A percentile compares a stretch with the other conserved stretches of the same genome.
These are phyloP conservation scores for Lathronympha strigana DNA, from an alignment of 2,888 invertebrate species.

Conservation along the genomic window DNA sequence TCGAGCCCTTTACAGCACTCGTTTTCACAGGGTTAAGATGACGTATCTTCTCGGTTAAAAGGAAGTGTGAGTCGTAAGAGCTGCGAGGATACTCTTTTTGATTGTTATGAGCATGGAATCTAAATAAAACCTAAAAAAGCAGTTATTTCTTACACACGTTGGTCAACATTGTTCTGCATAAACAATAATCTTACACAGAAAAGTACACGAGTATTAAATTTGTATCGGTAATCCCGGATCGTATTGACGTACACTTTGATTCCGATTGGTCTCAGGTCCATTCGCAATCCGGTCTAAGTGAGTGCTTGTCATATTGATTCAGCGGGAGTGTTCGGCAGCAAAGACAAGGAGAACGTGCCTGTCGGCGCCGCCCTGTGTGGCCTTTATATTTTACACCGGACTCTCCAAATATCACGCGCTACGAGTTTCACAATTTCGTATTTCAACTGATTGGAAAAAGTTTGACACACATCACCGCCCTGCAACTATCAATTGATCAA, in stretches of 20 bases:
- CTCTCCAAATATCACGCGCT: constrained; percentile 17
- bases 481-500: too few relatives aligned
- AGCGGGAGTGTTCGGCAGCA: constrained; percentile 71
- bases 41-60: too few relatives aligned
- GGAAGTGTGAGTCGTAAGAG: too few relatives aligned
- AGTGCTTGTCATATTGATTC: constrained; percentile 75
- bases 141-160: too few relatives aligned
- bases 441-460: not conserved
- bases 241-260: constrained; percentile 38
- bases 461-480: too few relatives aligned
- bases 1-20: too few relatives aligned
- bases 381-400: constrained; percentile 56
- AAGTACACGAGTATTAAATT: not conserved
- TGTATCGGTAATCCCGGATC: constrained; percentile 9
- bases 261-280: constrained; percentile 58
- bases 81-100: too few relatives aligned
- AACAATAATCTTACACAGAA: not conserved
- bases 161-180: too few relatives aligned
- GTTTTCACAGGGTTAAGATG: too few relatives aligned
- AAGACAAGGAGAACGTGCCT: constrained; percentile 76
- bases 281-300: constrained; percentile 70
- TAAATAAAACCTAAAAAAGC: too few relatives aligned
- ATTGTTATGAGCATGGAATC: too few relatives aligned
- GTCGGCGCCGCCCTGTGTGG: constrained; percentile 55
- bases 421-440: not conserved